A percentile compares a stretch with the other conserved stretches of the same genome.
Evolutionary conservation across 2,888 invertebrate species (phyloP).

Genomic region (Drosophila tripunctata): DNA sequence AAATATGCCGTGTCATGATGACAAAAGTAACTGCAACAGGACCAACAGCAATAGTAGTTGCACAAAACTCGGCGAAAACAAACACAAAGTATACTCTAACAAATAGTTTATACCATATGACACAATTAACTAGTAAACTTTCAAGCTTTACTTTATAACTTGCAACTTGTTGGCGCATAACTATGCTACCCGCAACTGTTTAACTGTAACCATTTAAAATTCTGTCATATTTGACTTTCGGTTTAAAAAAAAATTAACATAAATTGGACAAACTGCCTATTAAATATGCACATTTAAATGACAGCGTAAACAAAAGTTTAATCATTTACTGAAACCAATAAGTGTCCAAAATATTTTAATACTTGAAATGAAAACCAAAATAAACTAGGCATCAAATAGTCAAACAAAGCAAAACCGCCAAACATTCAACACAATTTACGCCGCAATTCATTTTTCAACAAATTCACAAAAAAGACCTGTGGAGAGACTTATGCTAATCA

Average conservation of each 20-base stretch:
- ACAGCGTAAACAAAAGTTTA: constrained; percentile 37
- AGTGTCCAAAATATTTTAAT: constrained; percentile 25
- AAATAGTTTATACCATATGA: constrained; percentile 1
- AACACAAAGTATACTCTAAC: constrained; percentile 8
- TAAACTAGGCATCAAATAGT: constrained; percentile 14
- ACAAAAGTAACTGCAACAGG: constrained; percentile 44
- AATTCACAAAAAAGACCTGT: constrained; percentile 31
- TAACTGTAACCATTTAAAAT: neutral
- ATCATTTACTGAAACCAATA: constrained; percentile 41
- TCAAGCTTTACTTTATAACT: no score
- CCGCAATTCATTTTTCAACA: constrained; percentile 60
- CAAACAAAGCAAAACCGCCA: constrained; percentile 37
- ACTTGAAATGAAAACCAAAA: neutral
- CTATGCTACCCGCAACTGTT: neutral
- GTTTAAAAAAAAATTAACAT: constrained; percentile 37
- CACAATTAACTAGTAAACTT: neutral
- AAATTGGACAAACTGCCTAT: constrained; percentile 36
- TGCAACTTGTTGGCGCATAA: no score
- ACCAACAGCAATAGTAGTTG: constrained; percentile 21
- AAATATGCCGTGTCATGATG: constrained; percentile 66
- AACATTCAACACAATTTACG: constrained; percentile 68
- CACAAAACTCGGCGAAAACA: constrained; percentile 11
- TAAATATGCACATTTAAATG: constrained; percentile 60
- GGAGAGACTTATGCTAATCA: constrained; percentile 50
- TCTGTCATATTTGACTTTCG: constrained; percentile 28